Conservation (phyloP, 2,888 invertebrate genomes). For the Agonopterix heracliana region DNA sequence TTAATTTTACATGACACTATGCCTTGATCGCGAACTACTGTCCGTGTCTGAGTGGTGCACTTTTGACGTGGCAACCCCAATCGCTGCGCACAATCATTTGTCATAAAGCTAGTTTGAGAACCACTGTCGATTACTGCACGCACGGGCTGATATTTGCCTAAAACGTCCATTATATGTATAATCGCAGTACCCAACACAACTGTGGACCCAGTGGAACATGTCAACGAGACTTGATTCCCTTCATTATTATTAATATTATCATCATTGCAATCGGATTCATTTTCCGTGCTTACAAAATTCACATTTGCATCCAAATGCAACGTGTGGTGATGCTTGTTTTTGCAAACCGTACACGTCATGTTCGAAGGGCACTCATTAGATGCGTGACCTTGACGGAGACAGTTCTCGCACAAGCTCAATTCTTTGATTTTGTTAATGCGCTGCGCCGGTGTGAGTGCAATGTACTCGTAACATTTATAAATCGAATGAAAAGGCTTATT, state of each 20-base stretch:
- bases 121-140: conserved; percentile 2
- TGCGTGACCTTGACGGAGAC: neutral
- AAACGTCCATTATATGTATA: neutral
- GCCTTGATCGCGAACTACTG: too few relatives aligned
- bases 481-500: neutral
- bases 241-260: too few relatives aligned
- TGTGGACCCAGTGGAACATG: neutral
- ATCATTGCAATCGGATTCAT: too few relatives aligned
- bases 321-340: conserved; percentile 4
- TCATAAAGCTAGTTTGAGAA: conserved; percentile 1
- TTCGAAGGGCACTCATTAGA: conserved; percentile 1
- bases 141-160: neutral
- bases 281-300: too few relatives aligned
- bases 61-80: conserved; percentile 1
- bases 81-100: conserved; percentile 1
- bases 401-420: neutral
- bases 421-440: neutral
- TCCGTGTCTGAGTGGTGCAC: too few relatives aligned
- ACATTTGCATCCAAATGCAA: conserved; percentile 1
- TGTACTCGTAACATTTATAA: neutral
- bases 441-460: neutral
- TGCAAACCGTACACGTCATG: conserved; percentile 1
- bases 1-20: too few relatives aligned
- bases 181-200: conserved; percentile 1
- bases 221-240: too few relatives aligned